Evolutionary conservation across 2,113 vertebrate genomes (phyloP), one percentile per base, ranked within the genome.

Genomic region (Oreochromis tanganicae): DNA sequence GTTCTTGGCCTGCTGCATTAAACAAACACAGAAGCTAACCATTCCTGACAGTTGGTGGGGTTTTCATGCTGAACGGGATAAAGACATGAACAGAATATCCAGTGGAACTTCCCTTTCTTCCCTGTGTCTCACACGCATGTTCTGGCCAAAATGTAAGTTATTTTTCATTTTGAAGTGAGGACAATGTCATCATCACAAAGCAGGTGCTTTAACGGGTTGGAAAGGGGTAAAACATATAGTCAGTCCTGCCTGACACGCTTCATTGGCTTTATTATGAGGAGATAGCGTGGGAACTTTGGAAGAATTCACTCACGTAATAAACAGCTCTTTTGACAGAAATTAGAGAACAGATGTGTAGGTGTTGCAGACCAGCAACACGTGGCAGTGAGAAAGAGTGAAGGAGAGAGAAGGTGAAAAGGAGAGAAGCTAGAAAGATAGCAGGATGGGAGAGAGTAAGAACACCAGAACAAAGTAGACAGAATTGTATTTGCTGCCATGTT

Each of bases 261-360:
- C 63, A 85, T 87, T 93, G 59, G 7, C 82, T 88, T 87, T 83
- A 82, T 84, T 89, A 91, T 85, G 81, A 91, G 87, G 81, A 83
- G 92, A 94, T 89, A 75, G 88, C 87, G 73, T 93, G 93, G 82
- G 92, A 93, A 89, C 82, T 85, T 83, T 1, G 82, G 84, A 90
- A 80, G 57, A 91, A 63, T 81, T 89, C 85, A 91, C 75, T 89
- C 81, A 85, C 86, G 85, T 88, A 90, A 90, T 92, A 93, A 93
- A 92, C 50, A 85, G 81, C 85, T 87, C 59, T 83, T 88, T 54
- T 63, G 83, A 93, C 85, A 63, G 88, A 87, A 86, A 87, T 80
- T 87, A 85, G 55, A 82, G 75, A 85, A 61, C 95, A 93, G 90
- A 92, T 91, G 91, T 92, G 91, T 83, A 80, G 89, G 88, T 88